These are phyloP conservation scores for Sabatieria punctata DNA, from an alignment of 2,888 invertebrate species.

Conservation along the genomic window DNA sequence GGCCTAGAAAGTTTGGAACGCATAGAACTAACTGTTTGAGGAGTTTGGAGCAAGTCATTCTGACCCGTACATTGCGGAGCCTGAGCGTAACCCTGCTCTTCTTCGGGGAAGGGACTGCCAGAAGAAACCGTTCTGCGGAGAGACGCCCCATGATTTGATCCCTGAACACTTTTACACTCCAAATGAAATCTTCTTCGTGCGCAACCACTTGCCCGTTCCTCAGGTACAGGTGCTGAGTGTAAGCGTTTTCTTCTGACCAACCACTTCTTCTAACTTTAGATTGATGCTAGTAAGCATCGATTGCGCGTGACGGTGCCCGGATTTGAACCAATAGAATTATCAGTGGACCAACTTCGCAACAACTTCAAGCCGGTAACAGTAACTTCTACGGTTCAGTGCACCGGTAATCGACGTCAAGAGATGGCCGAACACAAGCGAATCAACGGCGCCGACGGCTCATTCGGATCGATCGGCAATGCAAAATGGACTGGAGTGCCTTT, in stretches of 20 bases:
- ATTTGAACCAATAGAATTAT: constrained; percentile 8
- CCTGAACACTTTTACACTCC: constrained; percentile 83
- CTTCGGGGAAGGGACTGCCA: too few species aligned
- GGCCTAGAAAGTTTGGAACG: too few species aligned
- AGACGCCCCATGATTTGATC: too few species aligned
- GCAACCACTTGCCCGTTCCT: constrained; percentile 93
- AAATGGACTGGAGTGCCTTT: constrained; percentile 64
- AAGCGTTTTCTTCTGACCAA: too few species aligned
- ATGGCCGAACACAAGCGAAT: constrained; percentile 13
- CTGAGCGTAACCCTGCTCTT: too few species aligned
- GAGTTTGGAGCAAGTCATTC: too few species aligned
- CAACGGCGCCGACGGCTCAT: constrained; percentile 64
- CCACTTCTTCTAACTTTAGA: too few species aligned
- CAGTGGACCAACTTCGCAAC: constrained; percentile 31
- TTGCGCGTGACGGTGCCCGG: constrained; percentile 15
- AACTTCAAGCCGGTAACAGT: constrained; percentile 40
- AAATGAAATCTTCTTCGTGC: constrained; percentile 76
- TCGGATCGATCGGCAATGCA: constrained; percentile 83
- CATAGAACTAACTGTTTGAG: too few species aligned
- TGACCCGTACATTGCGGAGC: too few species aligned
- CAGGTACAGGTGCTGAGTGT: too few species aligned
- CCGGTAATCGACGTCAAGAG: constrained; percentile 68
- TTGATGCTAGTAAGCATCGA: constrained; percentile 12
- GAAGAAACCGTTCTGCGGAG: too few species aligned
- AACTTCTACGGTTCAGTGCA: constrained; percentile 76